These are phyloP conservation scores for Sus scrofa DNA, from an alignment of 2,113 vertebrate species.

Conservation along the genomic window DNA sequence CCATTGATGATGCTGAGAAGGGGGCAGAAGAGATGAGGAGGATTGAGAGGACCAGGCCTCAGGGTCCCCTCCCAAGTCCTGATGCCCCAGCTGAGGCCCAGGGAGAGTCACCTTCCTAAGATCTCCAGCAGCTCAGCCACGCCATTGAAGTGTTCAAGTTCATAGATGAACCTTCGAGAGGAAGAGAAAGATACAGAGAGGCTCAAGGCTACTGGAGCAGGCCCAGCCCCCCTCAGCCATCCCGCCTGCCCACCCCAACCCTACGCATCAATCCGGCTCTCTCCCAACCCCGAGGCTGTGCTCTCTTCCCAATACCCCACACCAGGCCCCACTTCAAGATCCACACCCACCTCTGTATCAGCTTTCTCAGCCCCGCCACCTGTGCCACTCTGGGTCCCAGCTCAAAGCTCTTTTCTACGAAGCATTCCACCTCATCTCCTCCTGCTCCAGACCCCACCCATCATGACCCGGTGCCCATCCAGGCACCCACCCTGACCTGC, in stretches of 20 bases:
- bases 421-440: background rate
- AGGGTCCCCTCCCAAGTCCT: background rate
- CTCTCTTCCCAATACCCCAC: background rate
- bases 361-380: background rate
- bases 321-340: background rate
- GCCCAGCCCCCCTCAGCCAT: background rate
- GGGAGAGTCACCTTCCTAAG: slow-evolving; percentile 87
- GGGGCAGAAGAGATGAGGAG: background rate
- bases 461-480: background rate
- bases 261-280: background rate
- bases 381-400: background rate
- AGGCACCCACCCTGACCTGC: background rate
- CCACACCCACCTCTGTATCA: background rate
- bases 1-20: slow-evolving; percentile 94
- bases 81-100: background rate
- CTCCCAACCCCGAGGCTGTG: background rate
- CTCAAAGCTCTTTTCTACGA: background rate
- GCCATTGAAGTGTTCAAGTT: slow-evolving; percentile 91
- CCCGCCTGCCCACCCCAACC: background rate
- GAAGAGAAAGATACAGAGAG: background rate
- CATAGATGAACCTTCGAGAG: slow-evolving; percentile 89
- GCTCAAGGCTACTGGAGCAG: background rate
- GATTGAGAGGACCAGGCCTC: background rate
- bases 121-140: slow-evolving; percentile 91
- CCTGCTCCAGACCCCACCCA: background rate